phyloP scores from a whole-genome alignment of 1,140 invertebrate species.

The Steinernema feltiae region DNA sequence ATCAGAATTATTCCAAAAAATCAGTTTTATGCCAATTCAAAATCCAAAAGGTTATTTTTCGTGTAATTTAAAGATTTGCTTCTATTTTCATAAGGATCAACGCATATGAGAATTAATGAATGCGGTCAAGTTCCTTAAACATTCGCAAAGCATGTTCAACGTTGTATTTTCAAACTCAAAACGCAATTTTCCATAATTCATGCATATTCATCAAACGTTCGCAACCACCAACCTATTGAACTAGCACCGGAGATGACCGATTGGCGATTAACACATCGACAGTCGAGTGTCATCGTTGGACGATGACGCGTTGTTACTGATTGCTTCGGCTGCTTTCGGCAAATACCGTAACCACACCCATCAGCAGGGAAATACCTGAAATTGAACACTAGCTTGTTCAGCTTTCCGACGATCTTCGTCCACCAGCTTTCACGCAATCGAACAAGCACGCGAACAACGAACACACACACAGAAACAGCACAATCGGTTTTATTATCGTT shows the following conservation, averaged over 20 bases:
- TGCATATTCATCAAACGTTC: not conserved
- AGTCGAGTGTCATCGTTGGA: not conserved
- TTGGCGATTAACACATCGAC: not conserved
- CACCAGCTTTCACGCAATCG: not conserved
- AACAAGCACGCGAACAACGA: not conserved
- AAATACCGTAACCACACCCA: not conserved
- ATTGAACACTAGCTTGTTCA: not conserved
- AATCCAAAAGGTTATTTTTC: no score
- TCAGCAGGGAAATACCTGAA: not conserved
- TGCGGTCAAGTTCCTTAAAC: no score
- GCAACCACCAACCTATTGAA: conserved; percentile 1
- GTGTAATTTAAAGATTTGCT: no score
- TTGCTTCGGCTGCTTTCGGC: not conserved
- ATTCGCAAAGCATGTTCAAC: no score
- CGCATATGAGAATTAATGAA: no score
- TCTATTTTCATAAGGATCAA: no score
- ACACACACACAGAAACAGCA: not conserved
- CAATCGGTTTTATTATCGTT: conserved; percentile 10
- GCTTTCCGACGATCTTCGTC: not conserved
- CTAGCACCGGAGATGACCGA: conserved; percentile 6
- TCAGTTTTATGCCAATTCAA: no score
- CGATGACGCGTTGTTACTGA: not conserved
- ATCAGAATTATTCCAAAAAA: no score
- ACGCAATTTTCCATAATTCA: no score
- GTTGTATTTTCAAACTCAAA: no score